phyloP scores from a whole-genome alignment of 2,113 vertebrate genomes.

The Promerops cafer region DNA sequence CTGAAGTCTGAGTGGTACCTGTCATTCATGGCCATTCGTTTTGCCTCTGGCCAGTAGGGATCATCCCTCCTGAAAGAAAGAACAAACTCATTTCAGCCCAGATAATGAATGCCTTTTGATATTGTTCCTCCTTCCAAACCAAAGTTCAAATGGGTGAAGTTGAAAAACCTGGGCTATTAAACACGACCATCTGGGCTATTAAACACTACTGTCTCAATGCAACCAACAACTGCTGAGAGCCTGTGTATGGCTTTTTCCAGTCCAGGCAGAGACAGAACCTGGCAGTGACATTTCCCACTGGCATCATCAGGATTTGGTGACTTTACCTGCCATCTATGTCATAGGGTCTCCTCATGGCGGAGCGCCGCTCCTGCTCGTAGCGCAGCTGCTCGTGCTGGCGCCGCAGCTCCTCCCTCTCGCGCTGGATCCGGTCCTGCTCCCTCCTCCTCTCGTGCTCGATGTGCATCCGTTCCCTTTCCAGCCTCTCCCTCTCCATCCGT shows the following conservation, averaged over 20 bases:
- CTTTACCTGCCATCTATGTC: slow-evolving; percentile 86
- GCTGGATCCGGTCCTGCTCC: slow-evolving; percentile 92
- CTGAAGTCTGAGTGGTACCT: slow-evolving; percentile 87
- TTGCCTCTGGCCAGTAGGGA: slow-evolving; percentile 84
- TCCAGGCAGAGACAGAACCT: neutral
- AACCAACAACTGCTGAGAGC: neutral
- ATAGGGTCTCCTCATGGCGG: slow-evolving; percentile 82
- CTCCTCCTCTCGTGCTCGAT: slow-evolving; percentile 90
- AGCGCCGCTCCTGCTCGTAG: slow-evolving; percentile 86
- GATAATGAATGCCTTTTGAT: neutral
- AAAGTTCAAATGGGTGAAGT: neutral
- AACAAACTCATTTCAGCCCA: neutral
- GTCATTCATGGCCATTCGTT: slow-evolving; percentile 88
- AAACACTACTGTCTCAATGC: neutral
- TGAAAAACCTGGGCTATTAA: neutral
- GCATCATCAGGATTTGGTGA: rapidly evolving
- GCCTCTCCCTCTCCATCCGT: slow-evolving; percentile 89
- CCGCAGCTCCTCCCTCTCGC: slow-evolving; percentile 90
- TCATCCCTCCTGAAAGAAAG: slow-evolving; percentile 82
- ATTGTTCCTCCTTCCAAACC: neutral
- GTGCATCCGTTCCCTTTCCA: slow-evolving; percentile 88
- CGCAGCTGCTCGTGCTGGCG: slow-evolving; percentile 92
- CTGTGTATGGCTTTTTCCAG: rapidly evolving
- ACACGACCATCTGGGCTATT: neutral
- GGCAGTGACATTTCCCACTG: neutral